These are phyloP conservation scores for Siderastrea radians DNA, from an alignment of 92 coral and sea anemone species.

Conservation along the genomic window DNA sequence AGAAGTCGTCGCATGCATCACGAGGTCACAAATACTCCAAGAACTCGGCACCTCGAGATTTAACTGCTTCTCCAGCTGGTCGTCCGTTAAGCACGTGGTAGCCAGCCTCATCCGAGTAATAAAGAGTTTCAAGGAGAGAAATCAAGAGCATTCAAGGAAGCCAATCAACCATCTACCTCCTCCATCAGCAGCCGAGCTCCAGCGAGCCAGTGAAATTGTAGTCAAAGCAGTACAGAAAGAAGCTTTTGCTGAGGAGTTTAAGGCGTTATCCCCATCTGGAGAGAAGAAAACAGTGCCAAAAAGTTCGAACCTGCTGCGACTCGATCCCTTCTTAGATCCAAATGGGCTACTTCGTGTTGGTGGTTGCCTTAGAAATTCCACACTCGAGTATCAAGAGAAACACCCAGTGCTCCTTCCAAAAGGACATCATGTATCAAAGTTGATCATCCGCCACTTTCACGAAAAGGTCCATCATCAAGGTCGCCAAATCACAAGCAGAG, in stretches of 20 bases:
- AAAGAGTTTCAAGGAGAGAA: slow-evolving; percentile 12
- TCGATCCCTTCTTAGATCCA: background rate
- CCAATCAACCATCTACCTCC: background rate
- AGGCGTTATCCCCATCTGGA: background rate
- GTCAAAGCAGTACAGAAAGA: background rate
- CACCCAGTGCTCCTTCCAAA: background rate
- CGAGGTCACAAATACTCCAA: background rate
- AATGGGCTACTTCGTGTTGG: background rate
- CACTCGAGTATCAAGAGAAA: background rate
- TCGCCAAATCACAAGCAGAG: background rate
- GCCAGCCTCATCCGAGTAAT: background rate
- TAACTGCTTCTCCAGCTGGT: slow-evolving; percentile 1
- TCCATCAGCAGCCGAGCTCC: background rate
- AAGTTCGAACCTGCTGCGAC: background rate
- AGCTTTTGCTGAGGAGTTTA: slow-evolving; percentile 3
- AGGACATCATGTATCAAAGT: background rate
- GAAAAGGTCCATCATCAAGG: slow-evolving; percentile 11
- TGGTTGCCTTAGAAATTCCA: too few species aligned
- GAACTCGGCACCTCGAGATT: background rate
- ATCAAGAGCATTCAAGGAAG: background rate
- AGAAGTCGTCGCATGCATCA: background rate
- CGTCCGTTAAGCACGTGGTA: background rate
- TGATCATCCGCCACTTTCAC: slow-evolving; percentile 1
- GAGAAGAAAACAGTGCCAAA: slow-evolving; percentile 1
- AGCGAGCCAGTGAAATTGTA: background rate